A percentile compares a stretch with the other conserved stretches of the same genome.
Evolutionary conservation across 2,113 vertebrate genomes (phyloP).

Genomic region (Seriola aureovittata): DNA sequence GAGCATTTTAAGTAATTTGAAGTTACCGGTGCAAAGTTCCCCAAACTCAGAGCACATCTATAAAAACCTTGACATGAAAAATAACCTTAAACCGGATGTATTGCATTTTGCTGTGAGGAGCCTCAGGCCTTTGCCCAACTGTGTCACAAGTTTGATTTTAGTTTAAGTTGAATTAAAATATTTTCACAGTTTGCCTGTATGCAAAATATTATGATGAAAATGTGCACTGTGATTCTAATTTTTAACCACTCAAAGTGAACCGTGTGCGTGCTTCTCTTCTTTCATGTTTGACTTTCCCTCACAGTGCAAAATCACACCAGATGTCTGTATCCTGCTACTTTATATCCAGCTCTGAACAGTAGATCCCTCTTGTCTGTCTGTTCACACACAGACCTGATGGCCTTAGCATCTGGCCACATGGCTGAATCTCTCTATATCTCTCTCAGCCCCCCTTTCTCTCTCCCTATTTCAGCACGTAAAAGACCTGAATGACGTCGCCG

Average conservation of each 20-base stretch:
- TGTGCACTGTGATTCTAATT: constrained; percentile 5
- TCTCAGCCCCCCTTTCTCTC: background rate
- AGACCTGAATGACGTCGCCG: constrained; percentile 58
- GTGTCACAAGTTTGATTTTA: background rate
- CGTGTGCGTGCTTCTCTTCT: constrained; percentile 2
- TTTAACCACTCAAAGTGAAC: constrained; percentile 1
- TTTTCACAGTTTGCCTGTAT: background rate
- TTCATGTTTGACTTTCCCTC: constrained; percentile 14
- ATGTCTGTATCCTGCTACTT: constrained; percentile 59
- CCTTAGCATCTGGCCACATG: constrained; percentile 76
- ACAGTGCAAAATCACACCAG: constrained; percentile 42
- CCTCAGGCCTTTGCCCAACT: accelerated
- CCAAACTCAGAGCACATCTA: constrained; percentile 48
- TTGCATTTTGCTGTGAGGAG: constrained; percentile 1
- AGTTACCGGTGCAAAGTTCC: constrained; percentile 67
- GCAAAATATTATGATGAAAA: constrained; percentile 12
- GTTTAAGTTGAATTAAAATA: background rate
- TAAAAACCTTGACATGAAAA: constrained; percentile 49
- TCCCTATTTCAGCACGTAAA: constrained; percentile 53
- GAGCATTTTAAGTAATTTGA: constrained; percentile 80
- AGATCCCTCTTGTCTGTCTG: constrained; percentile 55
- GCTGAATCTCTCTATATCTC: constrained; percentile 43
- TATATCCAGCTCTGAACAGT: constrained; percentile 59
- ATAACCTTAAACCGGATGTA: constrained; percentile 4
- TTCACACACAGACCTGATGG: constrained; percentile 65